Base-by-base conservation (phyloP, 2,888 invertebrate species). In the Cataglyphis albicans region DNA sequence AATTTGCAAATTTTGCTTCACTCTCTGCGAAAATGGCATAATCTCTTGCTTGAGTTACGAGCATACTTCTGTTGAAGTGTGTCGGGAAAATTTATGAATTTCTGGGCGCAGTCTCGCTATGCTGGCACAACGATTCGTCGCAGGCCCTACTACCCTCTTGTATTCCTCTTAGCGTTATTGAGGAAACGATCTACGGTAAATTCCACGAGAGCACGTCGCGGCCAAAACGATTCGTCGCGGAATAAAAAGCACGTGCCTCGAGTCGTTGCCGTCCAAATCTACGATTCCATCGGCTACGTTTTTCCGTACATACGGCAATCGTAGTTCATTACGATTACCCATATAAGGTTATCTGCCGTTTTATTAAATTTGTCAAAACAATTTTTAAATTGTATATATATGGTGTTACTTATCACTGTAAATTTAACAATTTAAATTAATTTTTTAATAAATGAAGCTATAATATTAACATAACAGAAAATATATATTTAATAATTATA, bases 51-150 rank as follows among this genome's bases (percentile, higher is more conserved):
- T 7, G 10, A 70, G 41, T 65, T 65, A 59, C n/a, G 63, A 57
- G 41, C 12, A 38, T 32, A 44, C 38, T 55, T 68, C 35, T 44
- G 1, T 73, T 59, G 55, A 80, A 55, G 32, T n/a, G 57, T 29
- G 48, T 63, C 35, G 48, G 32, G 57, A 32, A 74, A 85, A 85
- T 84, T 85, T 85, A 84, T 81, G 81, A 84, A 85, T 85, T 84
- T 67, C 63, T 57, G 29, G 15, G 44, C 32, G 78, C 41, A 41
- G 25, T 72, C 41, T 57, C 44, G 73, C 32, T 52, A n/a, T 18
- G 12, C 38, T 35, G 32, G n/a, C 57, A 41, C 72, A 55, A 78
- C 72, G 57, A 78, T 78, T 78, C 72, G 41, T 78, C 73, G 78
- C 73, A 59, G 73, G 18, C 38, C 25, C 10, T 41, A 41, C 76